phyloP scores from a whole-genome alignment of 2,888 invertebrate species.

The Drosophila fulvimacula region DNA sequence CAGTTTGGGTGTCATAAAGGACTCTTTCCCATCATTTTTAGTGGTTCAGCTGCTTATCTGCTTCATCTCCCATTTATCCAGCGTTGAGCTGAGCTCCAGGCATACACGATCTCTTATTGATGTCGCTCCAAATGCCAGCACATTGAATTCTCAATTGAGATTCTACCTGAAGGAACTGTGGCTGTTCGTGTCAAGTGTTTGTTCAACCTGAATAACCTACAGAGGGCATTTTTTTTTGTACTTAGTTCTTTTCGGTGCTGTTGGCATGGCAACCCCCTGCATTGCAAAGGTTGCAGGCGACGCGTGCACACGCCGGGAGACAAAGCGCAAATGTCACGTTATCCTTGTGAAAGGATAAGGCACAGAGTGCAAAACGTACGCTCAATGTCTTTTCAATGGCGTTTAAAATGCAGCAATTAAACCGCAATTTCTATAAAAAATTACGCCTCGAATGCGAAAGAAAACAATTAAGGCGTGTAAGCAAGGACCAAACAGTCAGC shows the following conservation, averaged over 20 bases:
- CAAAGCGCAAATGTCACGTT: slow-evolving; percentile 71
- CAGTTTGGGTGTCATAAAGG: too few relatives aligned
- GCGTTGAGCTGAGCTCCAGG: background rate
- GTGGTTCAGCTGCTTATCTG: too few relatives aligned
- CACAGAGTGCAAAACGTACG: slow-evolving; percentile 47
- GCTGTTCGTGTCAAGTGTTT: slow-evolving; percentile 53
- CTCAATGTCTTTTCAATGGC: slow-evolving; percentile 74
- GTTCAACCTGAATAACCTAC: slow-evolving; percentile 26
- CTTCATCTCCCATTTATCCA: too few relatives aligned
- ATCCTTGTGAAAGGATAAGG: slow-evolving; percentile 56
- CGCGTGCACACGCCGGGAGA: slow-evolving; percentile 26
- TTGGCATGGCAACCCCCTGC: background rate
- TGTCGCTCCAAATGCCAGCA: slow-evolving; percentile 22
- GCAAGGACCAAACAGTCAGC: slow-evolving; percentile 8
- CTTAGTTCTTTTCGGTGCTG: background rate
- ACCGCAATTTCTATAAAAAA: slow-evolving; percentile 78
- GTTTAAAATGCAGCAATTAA: slow-evolving; percentile 79
- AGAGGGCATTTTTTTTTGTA: background rate
- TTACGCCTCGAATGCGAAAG: slow-evolving; percentile 62
- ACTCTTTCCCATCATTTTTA: too few relatives aligned
- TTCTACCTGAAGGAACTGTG: slow-evolving; percentile 14
- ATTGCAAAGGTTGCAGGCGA: slow-evolving; percentile 4
- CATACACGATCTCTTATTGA: background rate
- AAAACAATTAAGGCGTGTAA: slow-evolving; percentile 65
- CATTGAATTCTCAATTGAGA: background rate